These are phyloP conservation scores for Urocyon cinereoargenteus DNA, from an alignment of 2,797 vertebrate species.

Conservation along the genomic window DNA sequence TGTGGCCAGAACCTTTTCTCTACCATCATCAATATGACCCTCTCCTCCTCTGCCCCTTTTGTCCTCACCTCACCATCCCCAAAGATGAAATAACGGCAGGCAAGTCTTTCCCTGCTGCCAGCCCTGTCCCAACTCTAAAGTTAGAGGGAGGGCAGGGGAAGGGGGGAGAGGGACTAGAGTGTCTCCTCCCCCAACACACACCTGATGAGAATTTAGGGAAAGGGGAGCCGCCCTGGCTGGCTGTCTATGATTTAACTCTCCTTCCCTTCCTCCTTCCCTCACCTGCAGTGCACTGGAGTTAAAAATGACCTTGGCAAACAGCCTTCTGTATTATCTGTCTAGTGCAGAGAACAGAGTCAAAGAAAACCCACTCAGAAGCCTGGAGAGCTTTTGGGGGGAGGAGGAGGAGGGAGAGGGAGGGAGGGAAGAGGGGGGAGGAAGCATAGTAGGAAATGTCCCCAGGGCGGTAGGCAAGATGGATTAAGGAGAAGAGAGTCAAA, in stretches of 20 bases:
- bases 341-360: conserved; percentile 58
- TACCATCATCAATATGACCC: background rate
- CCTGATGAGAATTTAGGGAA: background rate
- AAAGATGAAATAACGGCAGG: background rate
- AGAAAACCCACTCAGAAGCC: conserved; percentile 24
- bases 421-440: background rate
- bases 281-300: conserved; percentile 60
- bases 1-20: background rate
- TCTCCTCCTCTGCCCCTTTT: background rate
- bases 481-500: background rate
- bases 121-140: background rate
- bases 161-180: background rate
- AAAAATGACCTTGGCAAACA: conserved; percentile 75
- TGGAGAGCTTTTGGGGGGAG: background rate
- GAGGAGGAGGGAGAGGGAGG: too few species aligned
- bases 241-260: conserved; percentile 43
- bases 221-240: background rate
- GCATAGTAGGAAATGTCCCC: background rate
- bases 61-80: background rate
- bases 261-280: background rate
- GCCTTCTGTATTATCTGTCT: conserved; percentile 58
- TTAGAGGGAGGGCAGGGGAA: background rate
- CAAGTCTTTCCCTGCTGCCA: background rate
- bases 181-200: too few species aligned
- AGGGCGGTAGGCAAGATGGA: background rate